Evolutionary conservation across 2,888 invertebrate species (phyloP).

Genomic region (Drosophila anomelani): DNA sequence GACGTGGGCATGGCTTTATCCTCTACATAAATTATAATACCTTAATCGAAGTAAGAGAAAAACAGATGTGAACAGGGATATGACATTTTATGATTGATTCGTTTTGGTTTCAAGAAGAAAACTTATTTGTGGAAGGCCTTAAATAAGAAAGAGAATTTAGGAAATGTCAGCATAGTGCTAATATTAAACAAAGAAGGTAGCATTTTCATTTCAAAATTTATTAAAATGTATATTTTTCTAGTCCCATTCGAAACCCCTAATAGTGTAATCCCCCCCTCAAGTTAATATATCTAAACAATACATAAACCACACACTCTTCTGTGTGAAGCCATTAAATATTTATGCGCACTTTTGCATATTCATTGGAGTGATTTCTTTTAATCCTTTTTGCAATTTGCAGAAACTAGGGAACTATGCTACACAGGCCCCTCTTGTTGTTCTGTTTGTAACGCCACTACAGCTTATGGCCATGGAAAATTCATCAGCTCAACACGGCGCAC

Average conservation of each 20-base stretch:
- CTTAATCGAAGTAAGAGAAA: conserved; percentile 22
- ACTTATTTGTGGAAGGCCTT: background rate
- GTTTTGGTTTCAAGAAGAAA: background rate
- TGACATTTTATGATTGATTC: conserved; percentile 11
- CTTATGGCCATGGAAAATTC: conserved; percentile 42
- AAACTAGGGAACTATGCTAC: conserved; percentile 23
- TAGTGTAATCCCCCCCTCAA: background rate
- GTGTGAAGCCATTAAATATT: conserved; percentile 9
- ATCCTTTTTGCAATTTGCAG: conserved; percentile 9
- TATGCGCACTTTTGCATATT: conserved; percentile 13
- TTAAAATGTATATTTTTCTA: background rate
- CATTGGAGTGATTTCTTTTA: conserved; percentile 10
- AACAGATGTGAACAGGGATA: conserved; percentile 20
- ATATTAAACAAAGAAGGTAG: background rate
- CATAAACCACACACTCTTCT: conserved; percentile 9
- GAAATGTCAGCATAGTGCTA: background rate
- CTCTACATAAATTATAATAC: conserved; percentile 35
- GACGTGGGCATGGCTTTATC: conserved; percentile 23
- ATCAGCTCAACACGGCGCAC: conserved; percentile 29
- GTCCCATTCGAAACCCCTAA: background rate
- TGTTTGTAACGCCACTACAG: background rate
- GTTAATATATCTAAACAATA: background rate
- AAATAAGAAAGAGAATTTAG: too few relatives aligned
- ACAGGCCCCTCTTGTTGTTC: conserved; percentile 7
- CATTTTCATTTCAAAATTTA: background rate